Base-by-base conservation (phyloP, 2,888 invertebrate genomes). In the Glyphotaelius pellucidus region DNA sequence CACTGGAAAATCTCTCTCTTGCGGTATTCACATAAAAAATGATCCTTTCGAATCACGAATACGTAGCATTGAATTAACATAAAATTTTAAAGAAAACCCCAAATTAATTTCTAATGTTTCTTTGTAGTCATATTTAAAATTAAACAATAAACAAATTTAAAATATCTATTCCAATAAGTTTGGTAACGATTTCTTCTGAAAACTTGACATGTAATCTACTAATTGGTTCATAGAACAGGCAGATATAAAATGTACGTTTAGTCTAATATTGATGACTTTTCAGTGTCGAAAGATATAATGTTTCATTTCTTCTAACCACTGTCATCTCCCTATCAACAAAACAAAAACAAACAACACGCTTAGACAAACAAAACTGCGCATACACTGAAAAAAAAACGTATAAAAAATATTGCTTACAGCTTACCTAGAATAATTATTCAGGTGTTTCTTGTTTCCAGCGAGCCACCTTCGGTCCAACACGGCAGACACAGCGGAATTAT, bases 401-500 rank as follows among this genome's bases (percentile, higher is more conserved):
- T 67, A n/a, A n/a, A 67, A 67, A 25, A 67, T 83, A 83, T 83
- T 35, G 83, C 19, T 67, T 25, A 35, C 25, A 83, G 35, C 83
- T 83, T 35, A 83, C 83, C 83, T 83, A 25, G 83, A 38, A 32
- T 83, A 31, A 83, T 32, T 83, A 83, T 83, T 83, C 83, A 83
- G 83, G 83, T 83, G 83, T 83, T 32, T 83, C 25, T 35, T 83
- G 14, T 83, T 83, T 83, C 47, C 86, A 42, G 42, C 86, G 12
- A 86, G n/a, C 86, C 35, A 42, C 47, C n/a, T 86, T 47, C 38
- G 9, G 47, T 86, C 86, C 86, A 86, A 86, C n/a, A 86, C n/a
- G 86, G 86, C 86, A 86, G 86, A 86, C 86, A 86, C 38, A 42
- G 12, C 86, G 14, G 47, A 86, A 86, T 86, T 47, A 86, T 86